Evolutionary conservation across 2,888 invertebrate species (phyloP).

Genomic region (Drosophila infuscata): DNA sequence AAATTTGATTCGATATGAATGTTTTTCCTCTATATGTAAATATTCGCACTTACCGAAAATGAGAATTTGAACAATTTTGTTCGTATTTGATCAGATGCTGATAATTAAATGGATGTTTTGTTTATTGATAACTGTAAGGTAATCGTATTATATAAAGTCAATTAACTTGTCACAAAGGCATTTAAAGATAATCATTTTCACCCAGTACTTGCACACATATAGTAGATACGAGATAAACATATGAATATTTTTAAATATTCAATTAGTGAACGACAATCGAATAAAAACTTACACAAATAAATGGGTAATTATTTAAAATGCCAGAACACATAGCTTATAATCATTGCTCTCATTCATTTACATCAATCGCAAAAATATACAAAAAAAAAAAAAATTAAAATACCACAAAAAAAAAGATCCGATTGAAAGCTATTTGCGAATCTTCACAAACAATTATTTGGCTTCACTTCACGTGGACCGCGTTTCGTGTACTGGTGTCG

Average conservation of each 20-base stretch:
- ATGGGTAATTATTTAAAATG: not conserved
- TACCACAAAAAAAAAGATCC: slow-evolving; percentile 1
- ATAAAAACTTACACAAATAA: slow-evolving; percentile 1
- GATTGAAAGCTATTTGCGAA: slow-evolving; percentile 3
- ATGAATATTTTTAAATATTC: slow-evolving; percentile 6
- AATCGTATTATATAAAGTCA: not conserved
- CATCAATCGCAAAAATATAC: slow-evolving; percentile 1
- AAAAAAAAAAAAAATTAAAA: slow-evolving; percentile 1
- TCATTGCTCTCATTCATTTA: not conserved
- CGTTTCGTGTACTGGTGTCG: slow-evolving; percentile 63
- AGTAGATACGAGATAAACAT: not conserved
- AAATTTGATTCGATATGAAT: not conserved
- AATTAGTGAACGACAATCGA: not conserved
- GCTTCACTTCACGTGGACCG: slow-evolving; percentile 1
- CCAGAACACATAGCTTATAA: not conserved
- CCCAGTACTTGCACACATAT: not conserved
- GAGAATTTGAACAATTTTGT: not conserved
- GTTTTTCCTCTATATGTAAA: not conserved
- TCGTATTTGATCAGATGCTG: not conserved
- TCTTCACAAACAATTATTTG: slow-evolving; percentile 25
- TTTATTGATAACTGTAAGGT: not conserved
- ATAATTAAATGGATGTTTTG: not conserved
- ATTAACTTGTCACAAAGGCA: not conserved
- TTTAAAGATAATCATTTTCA: not conserved
- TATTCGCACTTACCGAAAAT: not conserved